A percentile compares a stretch with the other conserved stretches of the same genome.
Conservation (phyloP, 2,888 invertebrate genomes). For the Stenodera caucasica region DNA sequence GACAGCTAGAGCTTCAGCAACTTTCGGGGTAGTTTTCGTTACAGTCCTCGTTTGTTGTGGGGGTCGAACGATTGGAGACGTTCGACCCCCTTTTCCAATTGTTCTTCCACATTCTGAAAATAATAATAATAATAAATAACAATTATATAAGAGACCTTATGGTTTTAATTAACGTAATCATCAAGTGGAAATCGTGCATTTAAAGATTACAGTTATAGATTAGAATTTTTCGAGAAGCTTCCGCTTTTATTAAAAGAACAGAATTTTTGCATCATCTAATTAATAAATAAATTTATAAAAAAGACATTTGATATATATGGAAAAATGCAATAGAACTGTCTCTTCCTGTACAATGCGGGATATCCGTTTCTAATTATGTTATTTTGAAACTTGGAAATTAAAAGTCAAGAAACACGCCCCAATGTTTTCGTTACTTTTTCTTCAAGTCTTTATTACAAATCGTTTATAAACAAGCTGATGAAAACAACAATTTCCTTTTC, state of each 20-base stretch:
- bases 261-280: no score
- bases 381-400: constrained; percentile 19
- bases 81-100: constrained; percentile 53
- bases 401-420: not conserved
- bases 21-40: constrained; percentile 58
- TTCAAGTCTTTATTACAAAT: not conserved
- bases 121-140: constrained; percentile 16
- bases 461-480: constrained; percentile 3
- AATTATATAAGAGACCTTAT: not conserved
- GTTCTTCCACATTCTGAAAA: constrained; percentile 56
- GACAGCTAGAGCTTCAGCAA: constrained; percentile 81
- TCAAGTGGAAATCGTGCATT: constrained; percentile 2
- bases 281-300: no score
- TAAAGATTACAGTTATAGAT: not conserved
- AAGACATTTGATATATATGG: no score
- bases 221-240: not conserved
- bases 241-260: not conserved
- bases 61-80: constrained; percentile 50
- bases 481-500: not conserved
- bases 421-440: not conserved
- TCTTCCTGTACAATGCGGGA: constrained; percentile 31
- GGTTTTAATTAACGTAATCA: constrained; percentile 8
- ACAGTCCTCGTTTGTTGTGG: constrained; percentile 42
- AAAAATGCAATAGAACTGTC: not conserved
- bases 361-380: constrained; percentile 35